Evolutionary conservation across 2,888 invertebrate species (phyloP), one percentile per base, ranked within the genome.

Genomic region (Sympetrum striolatum): DNA sequence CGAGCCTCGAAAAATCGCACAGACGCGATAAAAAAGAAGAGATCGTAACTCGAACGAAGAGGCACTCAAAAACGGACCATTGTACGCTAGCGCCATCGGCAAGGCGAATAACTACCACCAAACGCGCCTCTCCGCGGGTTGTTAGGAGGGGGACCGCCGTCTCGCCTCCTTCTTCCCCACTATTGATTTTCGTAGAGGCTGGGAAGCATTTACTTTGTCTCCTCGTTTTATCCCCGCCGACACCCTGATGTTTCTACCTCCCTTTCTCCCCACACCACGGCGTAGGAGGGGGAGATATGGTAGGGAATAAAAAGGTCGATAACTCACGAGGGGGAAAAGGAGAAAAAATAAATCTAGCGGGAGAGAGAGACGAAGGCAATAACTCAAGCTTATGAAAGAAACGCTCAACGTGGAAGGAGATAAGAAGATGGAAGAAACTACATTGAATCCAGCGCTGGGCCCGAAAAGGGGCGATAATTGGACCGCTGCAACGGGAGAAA

Each of bases 181-280:
- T 86, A 86, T 86, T 86, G 86, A 86, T 86, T 86, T 86, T 86
- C 86, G 86, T 86, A 86, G 86, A 86, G 86, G 86, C 86, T 35
- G 86, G 86, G 86, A 86, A 86, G 86, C 86, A 86, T 86, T 86
- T 86, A 86, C 86, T 86, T 86, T 86, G 86, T 86, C 86, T 86
- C 60, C 86, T 86, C 86, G 86, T 86, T 86, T 86, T 86, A 86
- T 86, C 60, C 86, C 86, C 86, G 86, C 86, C 86, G 64, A 86
- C 86, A 86, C 86, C 86, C 86, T 86, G 60, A 86, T 82, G 86
- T 86, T 86, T 86, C 86, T 86, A 86, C 86, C 86, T 48, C 81
- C 39, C 44, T 25, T 81, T 81, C 48, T 53, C n/a, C 81, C 31
- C 81, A 44, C 82, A 82, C 82, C 82, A 39, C 37, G 15, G 60